Conservation (phyloP, 2,888 invertebrate species). For the Coremacera marginata region DNA sequence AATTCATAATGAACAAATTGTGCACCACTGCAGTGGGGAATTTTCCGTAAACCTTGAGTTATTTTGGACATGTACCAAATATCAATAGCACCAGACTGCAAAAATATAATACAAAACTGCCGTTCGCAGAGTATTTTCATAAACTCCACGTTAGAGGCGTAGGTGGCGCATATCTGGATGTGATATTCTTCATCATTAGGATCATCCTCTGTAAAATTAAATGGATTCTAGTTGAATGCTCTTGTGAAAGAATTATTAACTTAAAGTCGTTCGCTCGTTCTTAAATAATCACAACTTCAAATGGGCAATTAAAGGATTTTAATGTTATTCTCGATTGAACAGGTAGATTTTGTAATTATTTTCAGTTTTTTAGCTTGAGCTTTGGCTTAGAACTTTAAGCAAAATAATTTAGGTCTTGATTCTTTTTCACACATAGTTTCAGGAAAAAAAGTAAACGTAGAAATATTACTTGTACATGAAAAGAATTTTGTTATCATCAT, state of each 20-base stretch:
- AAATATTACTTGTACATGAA: too few species aligned
- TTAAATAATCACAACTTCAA: too few species aligned
- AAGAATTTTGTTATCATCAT: too few species aligned
- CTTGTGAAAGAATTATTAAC: neutral
- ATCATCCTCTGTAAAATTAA: neutral
- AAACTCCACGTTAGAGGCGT: conserved; percentile 55
- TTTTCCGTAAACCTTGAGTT: conserved; percentile 53
- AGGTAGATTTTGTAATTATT: too few species aligned
- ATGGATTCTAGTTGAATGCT: neutral
- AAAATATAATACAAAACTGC: conserved; percentile 58
- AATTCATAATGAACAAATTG: conserved; percentile 58
- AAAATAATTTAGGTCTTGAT: too few species aligned
- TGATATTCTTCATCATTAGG: conserved; percentile 33
- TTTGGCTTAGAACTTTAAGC: too few species aligned
- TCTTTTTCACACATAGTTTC: too few species aligned
- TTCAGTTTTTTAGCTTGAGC: too few species aligned
- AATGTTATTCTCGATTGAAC: too few species aligned
- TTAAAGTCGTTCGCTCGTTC: too few species aligned
- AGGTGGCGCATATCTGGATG: conserved; percentile 53
- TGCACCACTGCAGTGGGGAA: conserved; percentile 55
- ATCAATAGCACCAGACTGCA: conserved; percentile 63
- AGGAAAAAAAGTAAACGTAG: too few species aligned
- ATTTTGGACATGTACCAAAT: conserved; percentile 62
- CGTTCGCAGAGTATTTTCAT: conserved; percentile 53
- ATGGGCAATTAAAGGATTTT: too few species aligned